A percentile compares a stretch with the other conserved stretches of the same genome.
Evolutionary conservation across 2,888 invertebrate genomes (phyloP).

Genomic region (Agrenia bidenticulata): DNA sequence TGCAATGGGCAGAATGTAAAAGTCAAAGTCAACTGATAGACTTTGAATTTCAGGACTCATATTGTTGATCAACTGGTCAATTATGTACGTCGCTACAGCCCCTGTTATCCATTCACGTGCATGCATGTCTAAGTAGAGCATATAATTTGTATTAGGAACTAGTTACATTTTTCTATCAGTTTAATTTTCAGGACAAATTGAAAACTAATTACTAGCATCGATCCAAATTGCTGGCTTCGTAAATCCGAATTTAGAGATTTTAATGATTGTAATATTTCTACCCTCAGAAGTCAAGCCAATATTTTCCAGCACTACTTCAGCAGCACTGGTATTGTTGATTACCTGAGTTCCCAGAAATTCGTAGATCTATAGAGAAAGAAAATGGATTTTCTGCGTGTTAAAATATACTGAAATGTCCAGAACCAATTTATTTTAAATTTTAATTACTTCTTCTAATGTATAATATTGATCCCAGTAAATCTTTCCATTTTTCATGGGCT

Average conservation of each 20-base stretch:
- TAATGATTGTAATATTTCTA: conserved; percentile 55
- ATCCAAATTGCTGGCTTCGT: conserved; percentile 58
- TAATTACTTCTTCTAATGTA: conserved; percentile 27
- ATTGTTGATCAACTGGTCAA: conserved; percentile 39
- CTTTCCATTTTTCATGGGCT: conserved; percentile 20
- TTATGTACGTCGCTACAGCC: conserved; percentile 37
- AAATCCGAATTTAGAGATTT: conserved; percentile 54
- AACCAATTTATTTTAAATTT: too few relatives aligned
- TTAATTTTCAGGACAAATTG: background rate
- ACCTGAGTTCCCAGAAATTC: conserved; percentile 34
- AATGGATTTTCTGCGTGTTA: too few relatives aligned
- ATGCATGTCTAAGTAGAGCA: conserved; percentile 66
- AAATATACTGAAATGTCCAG: too few relatives aligned
- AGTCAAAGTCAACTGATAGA: conserved; percentile 61
- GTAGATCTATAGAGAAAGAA: conserved; percentile 26
- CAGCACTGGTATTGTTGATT: conserved; percentile 17
- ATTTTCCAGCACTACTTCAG: conserved; percentile 19
- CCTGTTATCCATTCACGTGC: conserved; percentile 70
- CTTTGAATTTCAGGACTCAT: conserved; percentile 59
- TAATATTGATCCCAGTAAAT: conserved; percentile 39
- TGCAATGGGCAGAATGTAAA: conserved; percentile 70
- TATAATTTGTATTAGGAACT: too few relatives aligned
- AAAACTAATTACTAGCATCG: conserved; percentile 55
- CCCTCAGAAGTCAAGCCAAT: conserved; percentile 54
- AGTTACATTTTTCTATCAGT: too few relatives aligned